These are phyloP conservation scores for Ginglymostoma cirratum DNA, from an alignment of 2,113 vertebrate species.

Conservation along the genomic window DNA sequence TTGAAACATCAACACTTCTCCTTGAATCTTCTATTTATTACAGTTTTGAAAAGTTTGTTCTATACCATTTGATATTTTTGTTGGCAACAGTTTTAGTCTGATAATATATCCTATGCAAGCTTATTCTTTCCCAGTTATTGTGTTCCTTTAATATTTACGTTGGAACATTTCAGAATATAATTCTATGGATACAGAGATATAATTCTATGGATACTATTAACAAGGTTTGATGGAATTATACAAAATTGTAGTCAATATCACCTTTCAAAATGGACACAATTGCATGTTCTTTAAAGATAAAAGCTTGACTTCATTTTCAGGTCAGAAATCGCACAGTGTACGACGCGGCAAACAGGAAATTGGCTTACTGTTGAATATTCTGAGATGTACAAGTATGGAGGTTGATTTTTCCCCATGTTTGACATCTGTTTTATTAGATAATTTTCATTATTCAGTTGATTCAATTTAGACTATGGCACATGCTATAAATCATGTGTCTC, in stretches of 20 bases:
- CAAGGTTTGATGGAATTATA: neutral
- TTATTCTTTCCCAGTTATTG: neutral
- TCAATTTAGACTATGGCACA: neutral
- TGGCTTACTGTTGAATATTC: slow-evolving; percentile 2
- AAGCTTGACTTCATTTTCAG: neutral
- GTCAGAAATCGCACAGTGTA: neutral
- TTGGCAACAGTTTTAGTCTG: neutral
- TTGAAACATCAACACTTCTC: neutral
- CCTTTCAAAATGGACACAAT: neutral
- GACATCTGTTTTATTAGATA: slow-evolving; percentile 31
- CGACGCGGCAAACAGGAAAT: neutral
- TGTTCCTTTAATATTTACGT: neutral
- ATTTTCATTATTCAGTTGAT: slow-evolving; percentile 24
- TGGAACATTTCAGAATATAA: neutral
- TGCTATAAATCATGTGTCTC: neutral
- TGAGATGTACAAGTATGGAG: neutral
- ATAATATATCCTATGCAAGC: neutral
- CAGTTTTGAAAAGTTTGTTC: neutral
- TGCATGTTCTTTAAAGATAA: neutral
- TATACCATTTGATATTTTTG: neutral
- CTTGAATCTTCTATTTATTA: neutral
- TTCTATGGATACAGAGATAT: neutral
- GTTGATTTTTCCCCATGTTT: neutral
- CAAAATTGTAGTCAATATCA: neutral
- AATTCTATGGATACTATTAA: neutral